Evolutionary conservation across 2,888 invertebrate genomes (phyloP), one percentile per base, ranked within the genome.

Genomic region (Periphyllus acericola): DNA sequence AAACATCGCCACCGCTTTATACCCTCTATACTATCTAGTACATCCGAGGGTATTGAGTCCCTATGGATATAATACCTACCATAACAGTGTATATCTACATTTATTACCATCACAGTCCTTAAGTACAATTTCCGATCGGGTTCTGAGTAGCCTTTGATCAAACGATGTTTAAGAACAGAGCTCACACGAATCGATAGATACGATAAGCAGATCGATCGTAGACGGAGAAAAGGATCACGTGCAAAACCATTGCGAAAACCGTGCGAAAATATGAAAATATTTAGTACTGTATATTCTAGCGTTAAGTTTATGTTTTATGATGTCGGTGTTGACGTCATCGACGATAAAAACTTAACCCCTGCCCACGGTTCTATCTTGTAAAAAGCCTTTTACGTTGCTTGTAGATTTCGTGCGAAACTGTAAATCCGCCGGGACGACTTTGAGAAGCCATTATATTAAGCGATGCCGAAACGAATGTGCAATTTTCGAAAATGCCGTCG

Each of bases 251-350:
- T 36, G 14, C 19, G 21, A 60, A 83, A 83, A 66, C 6, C 55
- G 74, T 19, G 25, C 4, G 75, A 60, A 87, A 87, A 81, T 87
- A 87, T 87, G 87, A 74, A 87, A 81, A 87, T 87, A 14, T 71
- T 86, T 78, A 46, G 66, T 68, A n/a, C 46, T 3, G 60, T 71
- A 32, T 71, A 32, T 80, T 80, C 80, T 60, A 74, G 66, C 74
- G 40, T 87, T 79, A 75, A 81, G 72, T 80, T 74, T 74, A 75
- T 81, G 46, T 74, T 81, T 87, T 87, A 87, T 74, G 74, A 74
- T 66, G 55, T 66, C 66, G 74, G 74, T 60, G 84, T 75, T 40
- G 60, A 60, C 74, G 74, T 46, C 36, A 17, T 76, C 46, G 76
- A 17, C 32, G 68, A 85, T 85, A 85, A 85, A 84, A 87, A 71